Percentiles rank a stretch among this genome's conserved stretches.
These are phyloP conservation scores for Caloenas nicobarica DNA, from an alignment of 2,113 vertebrate genomes.

Conservation along the genomic window DNA sequence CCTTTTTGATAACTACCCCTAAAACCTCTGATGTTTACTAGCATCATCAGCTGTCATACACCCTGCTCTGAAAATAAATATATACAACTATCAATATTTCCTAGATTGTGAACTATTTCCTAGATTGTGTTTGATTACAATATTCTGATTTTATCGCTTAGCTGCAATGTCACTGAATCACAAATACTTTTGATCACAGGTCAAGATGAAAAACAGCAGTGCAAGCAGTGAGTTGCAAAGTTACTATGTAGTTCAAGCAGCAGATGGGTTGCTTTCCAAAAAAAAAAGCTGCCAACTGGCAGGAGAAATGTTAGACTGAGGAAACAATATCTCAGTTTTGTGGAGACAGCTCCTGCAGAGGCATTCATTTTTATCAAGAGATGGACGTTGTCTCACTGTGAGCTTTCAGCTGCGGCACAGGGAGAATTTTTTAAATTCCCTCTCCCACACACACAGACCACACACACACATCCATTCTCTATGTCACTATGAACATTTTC, in stretches of 20 bases:
- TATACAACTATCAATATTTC: not conserved
- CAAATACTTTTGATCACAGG: conserved; percentile 3
- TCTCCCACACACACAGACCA: not conserved
- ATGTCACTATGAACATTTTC: not conserved
- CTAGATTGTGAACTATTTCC: not conserved
- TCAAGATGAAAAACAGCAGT: conserved; percentile 10
- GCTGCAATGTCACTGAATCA: not conserved
- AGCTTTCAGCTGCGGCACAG: not conserved
- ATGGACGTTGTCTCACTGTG: not conserved
- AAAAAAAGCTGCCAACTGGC: conserved; percentile 31
- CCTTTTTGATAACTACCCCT: not conserved
- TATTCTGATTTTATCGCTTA: not conserved
- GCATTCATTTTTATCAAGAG: not conserved
- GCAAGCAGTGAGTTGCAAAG: not conserved
- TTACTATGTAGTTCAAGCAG: not conserved
- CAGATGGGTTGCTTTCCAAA: conserved; percentile 36
- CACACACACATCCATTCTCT: not conserved
- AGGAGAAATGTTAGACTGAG: conserved; percentile 35
- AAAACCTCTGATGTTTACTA: not conserved
- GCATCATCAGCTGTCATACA: not conserved
- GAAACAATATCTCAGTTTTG: conserved; percentile 49
- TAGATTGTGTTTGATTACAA: not conserved
- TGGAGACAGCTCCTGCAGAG: not conserved
- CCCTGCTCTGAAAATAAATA: not conserved
- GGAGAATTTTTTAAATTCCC: not conserved